Conservation (phyloP, 1,140 invertebrate genomes). For the Drosophila funebris region DNA sequence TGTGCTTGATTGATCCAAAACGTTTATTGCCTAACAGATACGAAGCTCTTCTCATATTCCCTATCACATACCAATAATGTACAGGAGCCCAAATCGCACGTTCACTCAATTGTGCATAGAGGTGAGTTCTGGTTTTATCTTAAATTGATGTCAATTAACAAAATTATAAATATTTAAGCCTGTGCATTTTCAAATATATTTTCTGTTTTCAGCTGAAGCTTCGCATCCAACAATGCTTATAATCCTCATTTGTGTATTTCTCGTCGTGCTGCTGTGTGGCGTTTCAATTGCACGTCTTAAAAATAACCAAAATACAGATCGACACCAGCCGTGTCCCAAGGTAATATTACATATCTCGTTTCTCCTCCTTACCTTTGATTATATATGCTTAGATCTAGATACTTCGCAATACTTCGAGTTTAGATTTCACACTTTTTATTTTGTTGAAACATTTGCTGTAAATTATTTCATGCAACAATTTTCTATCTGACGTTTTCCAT, state of each 20-base stretch:
- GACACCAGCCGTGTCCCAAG: slow-evolving; percentile 76
- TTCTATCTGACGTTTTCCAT: too few species aligned
- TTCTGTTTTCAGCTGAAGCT: slow-evolving; percentile 58
- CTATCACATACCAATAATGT: slow-evolving; percentile 74
- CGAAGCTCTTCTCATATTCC: slow-evolving; percentile 76
- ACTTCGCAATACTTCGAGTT: too few species aligned
- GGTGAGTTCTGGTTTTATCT: slow-evolving; percentile 32
- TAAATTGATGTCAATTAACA: not conserved
- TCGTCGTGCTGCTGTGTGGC: slow-evolving; percentile 77
- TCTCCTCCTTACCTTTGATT: too few species aligned
- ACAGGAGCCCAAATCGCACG: slow-evolving; percentile 73
- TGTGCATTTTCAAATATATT: slow-evolving; percentile 4
- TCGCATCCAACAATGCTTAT: slow-evolving; percentile 87
- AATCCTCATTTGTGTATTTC: slow-evolving; percentile 92
- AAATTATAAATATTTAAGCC: not conserved
- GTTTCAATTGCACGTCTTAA: slow-evolving; percentile 75
- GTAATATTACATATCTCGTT: slow-evolving; percentile 33
- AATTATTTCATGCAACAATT: too few species aligned
- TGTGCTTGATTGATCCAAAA: not conserved
- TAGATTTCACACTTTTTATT: too few species aligned
- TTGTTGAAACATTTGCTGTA: too few species aligned
- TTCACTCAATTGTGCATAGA: slow-evolving; percentile 73
- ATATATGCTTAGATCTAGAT: too few species aligned
- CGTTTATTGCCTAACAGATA: slow-evolving; percentile 46
- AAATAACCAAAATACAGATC: slow-evolving; percentile 70